phyloP scores from a whole-genome alignment of 2,113 vertebrate species.

The Tiliqua scincoides region DNA sequence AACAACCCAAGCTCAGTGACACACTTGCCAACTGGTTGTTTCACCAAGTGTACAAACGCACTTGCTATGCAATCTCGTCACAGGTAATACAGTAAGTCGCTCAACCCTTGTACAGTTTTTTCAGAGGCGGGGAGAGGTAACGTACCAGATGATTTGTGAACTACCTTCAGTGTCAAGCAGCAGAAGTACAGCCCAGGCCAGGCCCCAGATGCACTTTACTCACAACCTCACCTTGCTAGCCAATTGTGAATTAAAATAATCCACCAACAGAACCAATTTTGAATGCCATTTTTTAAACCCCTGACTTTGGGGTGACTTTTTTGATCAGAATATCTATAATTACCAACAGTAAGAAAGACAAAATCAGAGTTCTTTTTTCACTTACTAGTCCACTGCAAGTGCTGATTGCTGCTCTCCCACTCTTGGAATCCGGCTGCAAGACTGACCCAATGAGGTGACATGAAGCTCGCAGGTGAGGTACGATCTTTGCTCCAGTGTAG shows the following conservation, averaged over 20 bases:
- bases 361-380: not conserved
- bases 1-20: too few species aligned
- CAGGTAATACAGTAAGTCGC: too few species aligned
- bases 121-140: not conserved
- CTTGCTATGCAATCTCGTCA: not conserved
- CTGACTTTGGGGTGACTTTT: not conserved
- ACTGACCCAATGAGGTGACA: conserved; percentile 89
- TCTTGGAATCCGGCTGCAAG: conserved; percentile 39
- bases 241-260: not conserved
- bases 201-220: not conserved
- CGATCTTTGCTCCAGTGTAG: conserved; percentile 70
- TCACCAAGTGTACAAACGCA: not conserved
- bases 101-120: not conserved
- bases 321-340: not conserved
- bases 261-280: not conserved
- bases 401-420: conserved; percentile 86
- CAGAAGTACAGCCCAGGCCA: not conserved
- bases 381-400: conserved; percentile 93
- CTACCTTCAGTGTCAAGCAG: not conserved
- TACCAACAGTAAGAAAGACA: not conserved
- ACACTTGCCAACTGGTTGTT: too few species aligned
- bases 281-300: too few species aligned
- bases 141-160: not conserved
- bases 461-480: conserved; percentile 35
- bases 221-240: not conserved